Evolutionary conservation across 2,797 vertebrate genomes (phyloP).

Genomic region (Dryobates pubescens): DNA sequence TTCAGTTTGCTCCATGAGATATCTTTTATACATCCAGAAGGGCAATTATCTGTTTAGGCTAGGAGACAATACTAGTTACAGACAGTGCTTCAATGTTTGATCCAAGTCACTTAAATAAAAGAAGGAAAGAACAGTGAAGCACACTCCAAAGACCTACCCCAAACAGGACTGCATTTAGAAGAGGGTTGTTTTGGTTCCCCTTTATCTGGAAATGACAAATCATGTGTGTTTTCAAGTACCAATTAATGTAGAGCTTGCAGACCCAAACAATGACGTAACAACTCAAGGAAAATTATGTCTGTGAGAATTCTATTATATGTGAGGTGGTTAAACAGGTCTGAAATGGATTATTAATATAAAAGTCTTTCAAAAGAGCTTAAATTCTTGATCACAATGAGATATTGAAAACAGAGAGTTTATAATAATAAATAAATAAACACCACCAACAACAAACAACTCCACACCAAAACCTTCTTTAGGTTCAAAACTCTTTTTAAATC

Average conservation of each 20-base stretch:
- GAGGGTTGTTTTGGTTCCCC: background rate
- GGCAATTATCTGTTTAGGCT: conserved; percentile 99
- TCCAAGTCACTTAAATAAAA: conserved; percentile 58
- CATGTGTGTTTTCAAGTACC: background rate
- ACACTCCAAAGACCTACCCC: conserved; percentile 23
- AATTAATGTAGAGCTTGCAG: conserved; percentile 18
- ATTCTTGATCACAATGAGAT: conserved; percentile 42
- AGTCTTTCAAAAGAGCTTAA: conserved; percentile 57
- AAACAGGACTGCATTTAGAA: conserved; percentile 14
- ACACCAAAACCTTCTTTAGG: background rate
- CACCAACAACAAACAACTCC: background rate
- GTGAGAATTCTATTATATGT: conserved; percentile 23
- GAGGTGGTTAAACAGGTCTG: conserved; percentile 27
- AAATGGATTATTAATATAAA: conserved; percentile 57
- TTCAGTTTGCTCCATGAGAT: conserved; percentile 93
- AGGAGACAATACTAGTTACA: conserved; percentile 89
- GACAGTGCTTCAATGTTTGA: conserved; percentile 65
- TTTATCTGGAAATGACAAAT: conserved; percentile 2
- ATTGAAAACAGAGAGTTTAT: background rate
- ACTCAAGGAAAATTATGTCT: conserved; percentile 8
- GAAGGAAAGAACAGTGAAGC: background rate
- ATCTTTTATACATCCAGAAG: conserved; percentile 99
- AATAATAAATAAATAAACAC: background rate
- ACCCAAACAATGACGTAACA: background rate
- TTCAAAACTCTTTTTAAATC: background rate